A percentile compares a stretch with the other conserved stretches of the same genome.
Evolutionary conservation across 35 echinoderm and acorn worm species (phyloP).

Genomic region (Apostichopus japonicus): DNA sequence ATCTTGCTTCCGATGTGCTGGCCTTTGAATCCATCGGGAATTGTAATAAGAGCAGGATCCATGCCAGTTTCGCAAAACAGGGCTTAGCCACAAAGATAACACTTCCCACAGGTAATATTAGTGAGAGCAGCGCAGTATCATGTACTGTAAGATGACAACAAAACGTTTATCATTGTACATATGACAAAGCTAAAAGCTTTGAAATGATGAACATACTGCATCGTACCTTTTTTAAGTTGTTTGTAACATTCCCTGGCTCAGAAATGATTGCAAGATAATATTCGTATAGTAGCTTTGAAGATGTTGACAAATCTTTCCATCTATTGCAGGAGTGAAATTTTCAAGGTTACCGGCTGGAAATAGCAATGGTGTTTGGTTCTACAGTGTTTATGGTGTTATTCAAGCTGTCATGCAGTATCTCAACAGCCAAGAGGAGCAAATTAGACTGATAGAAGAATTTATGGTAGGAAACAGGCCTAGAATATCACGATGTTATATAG

Average conservation of each 20-base stretch:
- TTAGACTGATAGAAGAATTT: not conserved
- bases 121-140: not conserved
- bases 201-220: no score
- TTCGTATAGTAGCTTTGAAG: no score
- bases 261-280: no score
- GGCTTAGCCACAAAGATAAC: slow-evolving; percentile 16
- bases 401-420: slow-evolving; percentile 21
- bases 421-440: not conserved
- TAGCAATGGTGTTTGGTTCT: slow-evolving; percentile 14
- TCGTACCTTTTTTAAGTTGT: no score
- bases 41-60: slow-evolving; percentile 25
- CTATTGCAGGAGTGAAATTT: not conserved
- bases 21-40: not conserved
- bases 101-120: slow-evolving; percentile 16
- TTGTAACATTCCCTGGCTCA: no score
- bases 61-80: slow-evolving; percentile 13
- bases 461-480: not conserved
- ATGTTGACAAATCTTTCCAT: no score
- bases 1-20: slow-evolving; percentile 32
- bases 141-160: not conserved
- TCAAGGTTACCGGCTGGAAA: not conserved
- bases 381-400: slow-evolving; percentile 33
- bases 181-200: no score
- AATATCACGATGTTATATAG: no score
- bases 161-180: no score